These are phyloP conservation scores for Thysanoteuthis rhombus DNA, from an alignment of 2,888 invertebrate species.

Conservation along the genomic window DNA sequence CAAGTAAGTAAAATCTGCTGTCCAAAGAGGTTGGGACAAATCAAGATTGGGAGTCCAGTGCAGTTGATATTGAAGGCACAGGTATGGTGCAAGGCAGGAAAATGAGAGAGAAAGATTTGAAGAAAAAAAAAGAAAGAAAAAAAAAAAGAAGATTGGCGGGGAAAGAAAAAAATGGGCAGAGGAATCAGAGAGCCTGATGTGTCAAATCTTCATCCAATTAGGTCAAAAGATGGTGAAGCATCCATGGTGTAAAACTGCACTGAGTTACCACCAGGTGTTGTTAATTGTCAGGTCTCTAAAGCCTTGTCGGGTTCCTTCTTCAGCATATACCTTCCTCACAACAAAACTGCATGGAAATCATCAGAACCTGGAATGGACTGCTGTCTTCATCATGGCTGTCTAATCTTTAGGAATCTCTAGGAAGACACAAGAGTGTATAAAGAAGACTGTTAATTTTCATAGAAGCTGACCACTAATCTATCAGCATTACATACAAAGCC, in stretches of 20 bases:
- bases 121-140: neutral
- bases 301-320: neutral
- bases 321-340: neutral
- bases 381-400: neutral
- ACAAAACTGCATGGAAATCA: neutral
- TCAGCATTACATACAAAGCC: neutral
- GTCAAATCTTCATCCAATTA: neutral
- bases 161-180: neutral
- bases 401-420: neutral
- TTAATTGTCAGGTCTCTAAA: neutral
- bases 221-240: neutral
- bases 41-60: neutral
- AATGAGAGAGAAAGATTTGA: neutral
- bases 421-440: slow-evolving; percentile 12
- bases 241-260: neutral
- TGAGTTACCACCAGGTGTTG: neutral
- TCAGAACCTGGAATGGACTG: neutral
- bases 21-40: neutral
- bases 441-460: neutral
- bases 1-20: neutral
- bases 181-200: neutral
- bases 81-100: neutral
- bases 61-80: neutral
- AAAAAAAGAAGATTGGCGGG: neutral
- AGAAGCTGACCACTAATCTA: neutral